A percentile compares a stretch with the other conserved stretches of the same genome.
Conservation (phyloP, 2,113 vertebrate species). For the Quiscalus mexicanus region DNA sequence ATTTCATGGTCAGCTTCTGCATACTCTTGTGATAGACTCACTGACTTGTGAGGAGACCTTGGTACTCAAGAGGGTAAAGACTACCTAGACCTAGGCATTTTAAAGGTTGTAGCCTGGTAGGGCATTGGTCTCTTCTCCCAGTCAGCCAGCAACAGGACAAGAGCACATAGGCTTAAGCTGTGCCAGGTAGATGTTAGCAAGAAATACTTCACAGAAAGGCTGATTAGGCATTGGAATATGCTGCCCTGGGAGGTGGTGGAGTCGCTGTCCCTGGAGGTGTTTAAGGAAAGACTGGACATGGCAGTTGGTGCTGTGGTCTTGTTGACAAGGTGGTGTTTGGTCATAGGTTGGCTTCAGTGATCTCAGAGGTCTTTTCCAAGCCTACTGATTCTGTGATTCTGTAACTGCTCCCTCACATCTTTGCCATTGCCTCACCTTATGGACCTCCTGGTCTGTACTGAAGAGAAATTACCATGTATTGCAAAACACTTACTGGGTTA, state of each 20-base stretch:
- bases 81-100: neutral
- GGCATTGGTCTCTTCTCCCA: neutral
- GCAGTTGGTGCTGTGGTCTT: neutral
- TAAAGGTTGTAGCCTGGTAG: neutral
- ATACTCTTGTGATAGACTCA: neutral
- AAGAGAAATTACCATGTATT: conserved; percentile 30
- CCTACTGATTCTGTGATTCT: neutral
- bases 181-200: neutral
- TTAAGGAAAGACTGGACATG: neutral
- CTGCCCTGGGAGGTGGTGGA: neutral
- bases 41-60: neutral
- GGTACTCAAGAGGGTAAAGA: conserved; percentile 44
- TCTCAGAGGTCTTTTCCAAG: neutral
- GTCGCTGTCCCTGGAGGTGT: neutral
- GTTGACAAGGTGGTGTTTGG: neutral
- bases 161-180: neutral
- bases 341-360: neutral
- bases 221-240: neutral
- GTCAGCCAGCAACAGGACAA: neutral
- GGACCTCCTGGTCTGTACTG: neutral
- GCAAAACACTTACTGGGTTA: neutral
- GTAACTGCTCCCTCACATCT: neutral
- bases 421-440: neutral
- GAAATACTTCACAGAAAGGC: neutral
- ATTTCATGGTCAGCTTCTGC: conserved; percentile 32